Conservation (phyloP, 2,797 vertebrate species). For the Sebastes itinus region DNA sequence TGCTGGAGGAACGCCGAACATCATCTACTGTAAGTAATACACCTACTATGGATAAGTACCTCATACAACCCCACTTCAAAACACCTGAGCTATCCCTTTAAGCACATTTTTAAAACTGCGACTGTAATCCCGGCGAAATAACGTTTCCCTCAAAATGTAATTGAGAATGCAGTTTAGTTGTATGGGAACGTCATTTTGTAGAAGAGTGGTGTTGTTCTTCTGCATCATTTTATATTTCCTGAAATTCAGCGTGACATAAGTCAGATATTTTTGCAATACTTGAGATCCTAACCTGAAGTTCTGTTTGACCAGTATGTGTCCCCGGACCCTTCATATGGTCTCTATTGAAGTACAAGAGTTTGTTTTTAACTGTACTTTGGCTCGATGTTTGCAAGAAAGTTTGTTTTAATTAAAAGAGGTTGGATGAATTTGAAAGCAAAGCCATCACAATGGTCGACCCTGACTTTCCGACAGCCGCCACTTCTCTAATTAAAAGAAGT, state of each 20-base stretch:
- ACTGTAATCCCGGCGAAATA: too few species aligned
- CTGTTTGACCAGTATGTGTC: not conserved
- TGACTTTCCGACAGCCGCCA: constrained; percentile 1
- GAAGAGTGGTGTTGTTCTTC: not conserved
- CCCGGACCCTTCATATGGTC: not conserved
- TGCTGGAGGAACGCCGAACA: too few species aligned
- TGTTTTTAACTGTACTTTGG: not conserved
- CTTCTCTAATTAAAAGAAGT: constrained; percentile 51
- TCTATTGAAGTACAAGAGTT: not conserved
- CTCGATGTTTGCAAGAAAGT: not conserved
- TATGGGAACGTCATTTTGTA: too few species aligned
- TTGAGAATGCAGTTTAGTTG: too few species aligned
- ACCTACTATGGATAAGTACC: fast-evolving
- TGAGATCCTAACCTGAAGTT: too few species aligned
- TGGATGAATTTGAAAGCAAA: constrained; percentile 22
- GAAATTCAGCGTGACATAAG: not conserved
- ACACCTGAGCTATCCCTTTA: not conserved
- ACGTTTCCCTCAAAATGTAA: too few species aligned
- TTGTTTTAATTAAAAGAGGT: constrained; percentile 11
- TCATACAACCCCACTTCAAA: too few species aligned
- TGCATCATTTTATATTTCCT: not conserved
- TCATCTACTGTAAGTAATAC: too few species aligned
- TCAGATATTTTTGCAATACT: not conserved
- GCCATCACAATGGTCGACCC: not conserved
- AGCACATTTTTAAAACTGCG: too few species aligned